A percentile compares a stretch with the other conserved stretches of the same genome.
These are phyloP conservation scores for Lucifuga dentata DNA, from an alignment of 2,113 vertebrate genomes.

Conservation along the genomic window DNA sequence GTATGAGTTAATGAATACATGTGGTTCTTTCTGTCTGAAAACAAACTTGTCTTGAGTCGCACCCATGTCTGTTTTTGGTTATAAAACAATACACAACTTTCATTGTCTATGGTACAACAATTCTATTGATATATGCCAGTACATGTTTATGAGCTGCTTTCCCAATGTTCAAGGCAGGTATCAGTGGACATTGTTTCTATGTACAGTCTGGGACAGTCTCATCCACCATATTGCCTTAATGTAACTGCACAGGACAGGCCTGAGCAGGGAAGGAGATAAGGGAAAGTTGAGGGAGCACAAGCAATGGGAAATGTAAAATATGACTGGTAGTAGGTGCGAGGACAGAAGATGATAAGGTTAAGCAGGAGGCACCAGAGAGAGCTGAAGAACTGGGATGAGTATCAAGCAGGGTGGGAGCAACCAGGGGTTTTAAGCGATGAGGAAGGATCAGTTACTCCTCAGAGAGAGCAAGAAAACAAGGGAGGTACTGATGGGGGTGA, in stretches of 20 bases:
- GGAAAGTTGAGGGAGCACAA: conserved; percentile 50
- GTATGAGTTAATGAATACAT: conserved; percentile 74
- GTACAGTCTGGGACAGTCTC: conserved; percentile 80
- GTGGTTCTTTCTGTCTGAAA: conserved; percentile 78
- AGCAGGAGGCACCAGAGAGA: conserved; percentile 54
- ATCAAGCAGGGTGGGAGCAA: conserved; percentile 36
- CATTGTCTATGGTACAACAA: conserved; percentile 81
- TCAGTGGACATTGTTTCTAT: conserved; percentile 82
- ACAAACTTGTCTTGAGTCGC: conserved; percentile 82
- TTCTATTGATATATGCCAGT: conserved; percentile 80
- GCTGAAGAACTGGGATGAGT: conserved; percentile 45
- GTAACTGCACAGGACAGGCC: conserved; percentile 69
- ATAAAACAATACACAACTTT: conserved; percentile 83
- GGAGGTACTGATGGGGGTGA: conserved; percentile 27
- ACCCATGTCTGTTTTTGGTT: conserved; percentile 84
- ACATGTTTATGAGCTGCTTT: conserved; percentile 81
- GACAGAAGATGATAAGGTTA: conserved; percentile 43
- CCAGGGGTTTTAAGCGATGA: conserved; percentile 51
- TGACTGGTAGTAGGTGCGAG: conserved; percentile 46
- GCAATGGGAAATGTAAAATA: conserved; percentile 57
- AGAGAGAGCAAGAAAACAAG: conserved; percentile 31
- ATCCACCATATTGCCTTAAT: conserved; percentile 80
- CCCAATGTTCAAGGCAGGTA: conserved; percentile 78
- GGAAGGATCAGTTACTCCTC: conserved; percentile 46
- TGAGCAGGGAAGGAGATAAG: conserved; percentile 48